Evolutionary conservation across 2,888 invertebrate genomes (phyloP).

Genomic region (Hanleya hanleyi): DNA sequence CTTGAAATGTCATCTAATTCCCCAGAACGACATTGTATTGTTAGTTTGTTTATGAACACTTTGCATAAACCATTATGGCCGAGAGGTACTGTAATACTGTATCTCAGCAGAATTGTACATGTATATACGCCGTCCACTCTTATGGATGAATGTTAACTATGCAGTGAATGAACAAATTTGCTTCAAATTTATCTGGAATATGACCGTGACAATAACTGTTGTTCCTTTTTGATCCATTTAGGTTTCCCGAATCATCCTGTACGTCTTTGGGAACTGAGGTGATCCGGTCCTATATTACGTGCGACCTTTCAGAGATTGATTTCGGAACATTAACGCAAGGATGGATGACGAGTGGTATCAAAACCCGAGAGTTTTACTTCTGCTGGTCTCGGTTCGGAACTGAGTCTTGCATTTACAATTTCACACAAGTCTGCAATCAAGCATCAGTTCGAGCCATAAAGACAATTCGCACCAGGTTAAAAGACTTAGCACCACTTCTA

Average conservation of each 20-base stretch:
- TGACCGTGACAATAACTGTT: no score
- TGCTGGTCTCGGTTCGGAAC: neutral
- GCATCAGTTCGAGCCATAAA: neutral
- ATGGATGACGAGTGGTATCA: neutral
- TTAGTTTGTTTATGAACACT: no score
- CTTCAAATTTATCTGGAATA: no score
- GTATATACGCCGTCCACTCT: no score
- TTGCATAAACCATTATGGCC: no score
- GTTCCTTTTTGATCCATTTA: no score
- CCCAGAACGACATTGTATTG: no score
- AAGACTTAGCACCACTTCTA: neutral
- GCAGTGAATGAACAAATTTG: no score
- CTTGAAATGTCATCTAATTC: no score
- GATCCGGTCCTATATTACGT: neutral
- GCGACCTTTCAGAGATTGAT: neutral
- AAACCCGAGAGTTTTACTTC: neutral
- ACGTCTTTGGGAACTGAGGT: neutral
- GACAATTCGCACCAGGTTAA: neutral
- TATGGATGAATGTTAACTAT: no score
- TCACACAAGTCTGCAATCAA: neutral
- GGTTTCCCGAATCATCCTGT: neutral
- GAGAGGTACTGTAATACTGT: no score
- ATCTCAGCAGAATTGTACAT: no score
- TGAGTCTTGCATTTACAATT: neutral
- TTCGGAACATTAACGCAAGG: neutral